These are phyloP conservation scores for Malaclemys terrapin DNA, from an alignment of 2,113 vertebrate genomes.

Conservation along the genomic window DNA sequence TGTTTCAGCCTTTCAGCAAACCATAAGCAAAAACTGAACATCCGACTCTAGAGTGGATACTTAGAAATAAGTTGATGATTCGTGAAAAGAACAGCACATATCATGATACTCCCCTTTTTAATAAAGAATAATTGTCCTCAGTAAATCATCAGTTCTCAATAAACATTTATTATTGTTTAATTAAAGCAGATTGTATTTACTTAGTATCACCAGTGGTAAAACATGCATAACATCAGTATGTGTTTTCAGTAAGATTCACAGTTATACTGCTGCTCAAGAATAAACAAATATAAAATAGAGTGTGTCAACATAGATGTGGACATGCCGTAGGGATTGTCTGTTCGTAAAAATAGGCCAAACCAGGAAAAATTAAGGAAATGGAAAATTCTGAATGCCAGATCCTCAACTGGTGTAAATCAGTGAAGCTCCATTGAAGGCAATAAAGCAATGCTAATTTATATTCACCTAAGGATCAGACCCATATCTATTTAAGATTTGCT, in stretches of 20 bases:
- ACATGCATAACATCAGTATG: not conserved
- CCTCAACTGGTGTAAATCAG: not conserved
- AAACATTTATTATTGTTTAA: constrained; percentile 59
- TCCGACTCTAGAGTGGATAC: not conserved
- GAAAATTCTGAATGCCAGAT: not conserved
- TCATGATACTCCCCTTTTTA: constrained; percentile 23
- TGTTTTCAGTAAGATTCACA: not conserved
- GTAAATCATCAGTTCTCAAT: constrained; percentile 38
- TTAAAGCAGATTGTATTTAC: constrained; percentile 45
- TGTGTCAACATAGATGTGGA: not conserved
- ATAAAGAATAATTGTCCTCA: constrained; percentile 58
- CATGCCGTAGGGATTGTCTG: not conserved
- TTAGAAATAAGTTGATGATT: constrained; percentile 60
- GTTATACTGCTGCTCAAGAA: not conserved
- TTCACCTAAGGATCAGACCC: not conserved
- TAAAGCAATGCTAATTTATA: not conserved
- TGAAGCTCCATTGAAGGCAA: not conserved
- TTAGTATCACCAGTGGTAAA: constrained; percentile 7
- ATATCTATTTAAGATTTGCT: not conserved
- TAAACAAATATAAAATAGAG: not conserved
- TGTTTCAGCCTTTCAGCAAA: constrained; percentile 77
- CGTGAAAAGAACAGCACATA: constrained; percentile 59
- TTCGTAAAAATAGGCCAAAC: not conserved
- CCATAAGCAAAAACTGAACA: not conserved
- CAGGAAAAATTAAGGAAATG: not conserved